Evolutionary conservation across 2,888 invertebrate genomes (phyloP).

Genomic region (Horisme vitalbata): DNA sequence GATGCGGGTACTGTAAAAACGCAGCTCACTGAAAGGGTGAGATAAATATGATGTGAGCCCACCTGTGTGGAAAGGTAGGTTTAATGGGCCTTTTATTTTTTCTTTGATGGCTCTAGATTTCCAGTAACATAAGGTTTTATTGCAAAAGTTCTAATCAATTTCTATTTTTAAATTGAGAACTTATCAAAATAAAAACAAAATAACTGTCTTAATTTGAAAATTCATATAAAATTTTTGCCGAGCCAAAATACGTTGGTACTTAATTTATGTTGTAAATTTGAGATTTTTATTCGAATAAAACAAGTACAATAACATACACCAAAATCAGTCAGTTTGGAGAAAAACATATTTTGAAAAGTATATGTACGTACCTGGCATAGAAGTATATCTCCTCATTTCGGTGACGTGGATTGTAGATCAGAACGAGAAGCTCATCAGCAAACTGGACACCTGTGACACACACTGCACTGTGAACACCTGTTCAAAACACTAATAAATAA

Average conservation of each 20-base stretch:
- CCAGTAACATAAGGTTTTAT: too few relatives aligned
- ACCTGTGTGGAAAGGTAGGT: conserved; percentile 8
- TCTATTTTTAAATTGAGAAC: too few relatives aligned
- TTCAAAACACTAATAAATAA: conserved; percentile 49
- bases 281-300: too few relatives aligned
- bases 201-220: too few relatives aligned
- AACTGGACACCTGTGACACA: conserved; percentile 57
- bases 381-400: conserved; percentile 67
- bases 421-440: conserved; percentile 59
- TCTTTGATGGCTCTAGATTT: too few relatives aligned
- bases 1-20: conserved; percentile 23
- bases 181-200: too few relatives aligned
- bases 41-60: conserved; percentile 4
- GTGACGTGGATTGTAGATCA: conserved; percentile 45
- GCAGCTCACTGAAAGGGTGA: conserved; percentile 11
- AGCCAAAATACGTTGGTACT: too few relatives aligned
- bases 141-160: too few relatives aligned
- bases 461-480: conserved; percentile 68
- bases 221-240: too few relatives aligned
- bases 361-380: conserved; percentile 65
- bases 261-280: too few relatives aligned
- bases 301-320: too few relatives aligned
- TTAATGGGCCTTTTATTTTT: background rate
- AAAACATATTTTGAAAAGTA: background rate
- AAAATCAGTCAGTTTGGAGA: too few relatives aligned